Conservation (phyloP, 2,888 invertebrate species). For the Dynastes grantii region DNA sequence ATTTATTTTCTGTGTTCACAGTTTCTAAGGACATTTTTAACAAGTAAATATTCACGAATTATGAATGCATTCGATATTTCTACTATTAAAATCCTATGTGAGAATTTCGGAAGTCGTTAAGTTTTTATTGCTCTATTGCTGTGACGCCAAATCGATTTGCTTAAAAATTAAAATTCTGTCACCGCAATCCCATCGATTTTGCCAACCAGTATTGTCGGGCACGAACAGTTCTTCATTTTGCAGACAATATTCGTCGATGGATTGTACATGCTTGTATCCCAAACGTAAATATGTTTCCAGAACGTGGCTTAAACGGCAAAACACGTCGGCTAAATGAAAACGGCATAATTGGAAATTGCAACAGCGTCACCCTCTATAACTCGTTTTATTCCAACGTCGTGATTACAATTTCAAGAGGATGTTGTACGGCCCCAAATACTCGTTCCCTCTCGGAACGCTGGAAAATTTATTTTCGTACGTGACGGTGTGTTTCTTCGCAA, state of each 20-base stretch:
- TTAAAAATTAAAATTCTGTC: constrained; percentile 16
- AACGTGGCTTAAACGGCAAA: background rate
- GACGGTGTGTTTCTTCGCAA: constrained; percentile 31
- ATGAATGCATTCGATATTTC: too few species aligned
- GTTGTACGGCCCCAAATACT: background rate
- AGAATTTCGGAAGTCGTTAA: too few species aligned
- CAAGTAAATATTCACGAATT: too few species aligned
- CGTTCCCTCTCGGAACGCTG: constrained; percentile 13
- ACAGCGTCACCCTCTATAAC: constrained; percentile 12
- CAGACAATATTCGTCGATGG: background rate
- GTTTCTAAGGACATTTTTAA: too few species aligned
- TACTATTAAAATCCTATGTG: too few species aligned
- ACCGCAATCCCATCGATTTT: constrained; percentile 6
- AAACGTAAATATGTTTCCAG: constrained; percentile 22
- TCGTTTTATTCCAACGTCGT: constrained; percentile 29
- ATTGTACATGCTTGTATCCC: background rate
- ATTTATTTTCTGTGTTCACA: too few species aligned
- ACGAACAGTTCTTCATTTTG: constrained; percentile 1
- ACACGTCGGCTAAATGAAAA: constrained; percentile 28
- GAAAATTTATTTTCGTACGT: constrained; percentile 37
- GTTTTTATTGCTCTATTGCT: too few species aligned
- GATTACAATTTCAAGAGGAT: constrained; percentile 37
- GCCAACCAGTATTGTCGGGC: background rate
- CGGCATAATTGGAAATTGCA: constrained; percentile 36
- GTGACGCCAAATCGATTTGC: background rate